Conservation (phyloP, 2,113 vertebrate species). For the Chaetops frenatus region DNA sequence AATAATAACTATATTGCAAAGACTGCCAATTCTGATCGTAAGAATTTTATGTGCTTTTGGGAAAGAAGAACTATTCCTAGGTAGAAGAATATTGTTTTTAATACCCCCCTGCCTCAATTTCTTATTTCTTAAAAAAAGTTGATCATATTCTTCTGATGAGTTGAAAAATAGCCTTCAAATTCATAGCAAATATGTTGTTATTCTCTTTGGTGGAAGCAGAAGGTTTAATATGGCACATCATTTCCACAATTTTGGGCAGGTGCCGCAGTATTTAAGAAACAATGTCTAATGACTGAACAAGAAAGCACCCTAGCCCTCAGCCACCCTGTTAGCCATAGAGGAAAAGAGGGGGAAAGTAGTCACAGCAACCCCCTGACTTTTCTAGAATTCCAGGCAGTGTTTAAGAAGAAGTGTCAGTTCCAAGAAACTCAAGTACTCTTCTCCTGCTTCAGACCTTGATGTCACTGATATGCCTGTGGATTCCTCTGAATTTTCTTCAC, state of each 20-base stretch:
- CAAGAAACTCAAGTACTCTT: neutral
- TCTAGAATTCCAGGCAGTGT: neutral
- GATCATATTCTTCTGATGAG: neutral
- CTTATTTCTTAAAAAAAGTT: neutral
- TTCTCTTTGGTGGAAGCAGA: neutral
- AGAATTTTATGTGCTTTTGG: neutral
- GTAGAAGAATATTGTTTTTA: neutral
- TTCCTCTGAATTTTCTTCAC: neutral
- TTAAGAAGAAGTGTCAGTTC: neutral
- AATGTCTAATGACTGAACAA: neutral
- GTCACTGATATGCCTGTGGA: neutral
- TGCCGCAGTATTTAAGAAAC: neutral
- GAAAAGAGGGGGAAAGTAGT: neutral
- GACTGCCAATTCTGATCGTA: neutral
- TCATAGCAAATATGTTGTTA: neutral
- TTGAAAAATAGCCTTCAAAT: neutral
- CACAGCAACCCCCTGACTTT: neutral
- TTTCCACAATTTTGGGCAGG: neutral
- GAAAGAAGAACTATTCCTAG: neutral
- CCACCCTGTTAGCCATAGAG: neutral
- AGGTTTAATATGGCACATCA: neutral
- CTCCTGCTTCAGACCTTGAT: neutral
- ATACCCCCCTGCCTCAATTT: neutral
- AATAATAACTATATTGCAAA: neutral
- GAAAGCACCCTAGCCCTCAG: neutral